phyloP scores from a whole-genome alignment of 2,888 invertebrate genomes.

The Gibbula magus region DNA sequence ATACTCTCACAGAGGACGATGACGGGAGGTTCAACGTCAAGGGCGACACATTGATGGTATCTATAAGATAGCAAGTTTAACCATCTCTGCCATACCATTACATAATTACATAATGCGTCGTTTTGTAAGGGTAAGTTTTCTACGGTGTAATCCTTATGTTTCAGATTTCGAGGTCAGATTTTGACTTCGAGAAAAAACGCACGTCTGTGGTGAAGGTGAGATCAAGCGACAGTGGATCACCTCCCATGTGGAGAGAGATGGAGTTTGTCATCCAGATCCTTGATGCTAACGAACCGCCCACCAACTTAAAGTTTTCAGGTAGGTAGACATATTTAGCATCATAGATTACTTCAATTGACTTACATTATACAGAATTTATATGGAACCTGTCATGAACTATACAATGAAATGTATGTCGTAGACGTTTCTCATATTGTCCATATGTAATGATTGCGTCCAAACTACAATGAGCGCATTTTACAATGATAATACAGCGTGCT shows the following conservation, averaged over 20 bases:
- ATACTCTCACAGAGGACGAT: conserved; percentile 38
- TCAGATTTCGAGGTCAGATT: conserved; percentile 37
- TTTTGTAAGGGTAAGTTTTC: background rate
- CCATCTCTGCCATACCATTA: no score
- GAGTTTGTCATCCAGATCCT: conserved; percentile 36
- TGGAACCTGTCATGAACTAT: no score
- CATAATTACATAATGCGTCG: background rate
- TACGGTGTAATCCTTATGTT: background rate
- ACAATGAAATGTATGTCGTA: no score
- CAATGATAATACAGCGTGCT: no score
- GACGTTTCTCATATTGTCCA: no score
- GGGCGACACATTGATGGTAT: conserved; percentile 35
- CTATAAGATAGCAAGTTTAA: background rate
- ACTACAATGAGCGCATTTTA: no score
- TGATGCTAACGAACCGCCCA: conserved; percentile 51
- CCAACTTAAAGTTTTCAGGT: conserved; percentile 42
- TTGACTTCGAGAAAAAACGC: conserved; percentile 43
- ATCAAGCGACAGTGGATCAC: conserved; percentile 46
- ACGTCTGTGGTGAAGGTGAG: conserved; percentile 34
- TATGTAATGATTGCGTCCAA: no score
- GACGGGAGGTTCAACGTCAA: conserved; percentile 36
- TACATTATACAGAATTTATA: no score
- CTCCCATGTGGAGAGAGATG: conserved; percentile 34
- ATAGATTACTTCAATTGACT: no score
- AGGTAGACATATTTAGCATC: background rate